Evolutionary conservation across 1,140 invertebrate species (phyloP).

Genomic region (Lasioglossum baleicum): DNA sequence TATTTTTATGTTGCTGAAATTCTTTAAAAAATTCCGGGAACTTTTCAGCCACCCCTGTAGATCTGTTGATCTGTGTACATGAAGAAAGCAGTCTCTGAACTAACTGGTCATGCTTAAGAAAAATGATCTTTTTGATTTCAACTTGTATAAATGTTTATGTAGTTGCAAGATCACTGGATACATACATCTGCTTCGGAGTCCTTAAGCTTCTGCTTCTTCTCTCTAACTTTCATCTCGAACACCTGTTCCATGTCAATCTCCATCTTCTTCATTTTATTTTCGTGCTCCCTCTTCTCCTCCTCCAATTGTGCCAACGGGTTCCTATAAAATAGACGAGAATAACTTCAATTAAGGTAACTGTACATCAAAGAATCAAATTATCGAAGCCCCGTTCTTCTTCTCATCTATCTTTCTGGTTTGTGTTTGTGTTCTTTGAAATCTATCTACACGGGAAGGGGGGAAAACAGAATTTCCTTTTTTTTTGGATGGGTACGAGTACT

Average conservation of each 20-base stretch:
- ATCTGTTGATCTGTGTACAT: too few relatives aligned
- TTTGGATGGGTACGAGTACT: background rate
- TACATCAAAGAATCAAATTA: background rate
- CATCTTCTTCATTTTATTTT: slow-evolving; percentile 97
- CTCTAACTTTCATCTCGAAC: slow-evolving; percentile 91
- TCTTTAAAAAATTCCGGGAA: too few relatives aligned
- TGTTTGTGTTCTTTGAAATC: background rate
- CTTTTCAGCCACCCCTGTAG: too few relatives aligned
- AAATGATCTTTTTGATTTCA: too few relatives aligned
- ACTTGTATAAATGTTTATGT: too few relatives aligned
- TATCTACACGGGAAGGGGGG: slow-evolving; percentile 29
- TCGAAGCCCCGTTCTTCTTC: background rate
- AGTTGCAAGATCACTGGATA: slow-evolving; percentile 36
- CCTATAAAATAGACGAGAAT: slow-evolving; percentile 80
- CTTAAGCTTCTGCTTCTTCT: slow-evolving; percentile 95
- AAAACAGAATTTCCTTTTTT: background rate
- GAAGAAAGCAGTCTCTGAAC: too few relatives aligned
- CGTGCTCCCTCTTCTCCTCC: slow-evolving; percentile 97
- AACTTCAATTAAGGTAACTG: slow-evolving; percentile 51
- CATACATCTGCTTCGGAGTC: slow-evolving; percentile 94
- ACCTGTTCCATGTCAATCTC: slow-evolving; percentile 97
- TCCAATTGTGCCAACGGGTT: slow-evolving; percentile 98
- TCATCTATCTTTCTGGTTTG: background rate
- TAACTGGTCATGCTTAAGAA: too few relatives aligned
- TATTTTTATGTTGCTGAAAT: too few relatives aligned